Percentiles rank a stretch among this genome's conserved stretches.
phyloP scores from a whole-genome alignment of 1,140 invertebrate species.

The Dryas iulia region DNA sequence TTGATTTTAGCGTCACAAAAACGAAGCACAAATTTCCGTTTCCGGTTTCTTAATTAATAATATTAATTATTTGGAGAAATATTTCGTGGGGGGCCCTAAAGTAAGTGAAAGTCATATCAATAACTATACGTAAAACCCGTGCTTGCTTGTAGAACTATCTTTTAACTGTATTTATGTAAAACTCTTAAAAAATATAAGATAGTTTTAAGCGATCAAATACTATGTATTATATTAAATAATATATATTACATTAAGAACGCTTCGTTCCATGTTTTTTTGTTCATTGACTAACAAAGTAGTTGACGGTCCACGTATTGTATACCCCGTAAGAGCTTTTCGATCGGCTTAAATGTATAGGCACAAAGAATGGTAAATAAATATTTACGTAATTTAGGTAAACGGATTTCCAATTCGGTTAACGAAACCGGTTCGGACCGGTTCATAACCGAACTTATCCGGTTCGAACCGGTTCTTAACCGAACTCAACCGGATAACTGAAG shows the following conservation, averaged over 20 bases:
- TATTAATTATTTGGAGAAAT: background rate
- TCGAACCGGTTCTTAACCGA: background rate
- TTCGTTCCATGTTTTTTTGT: background rate
- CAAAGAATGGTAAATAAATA: conserved; percentile 71
- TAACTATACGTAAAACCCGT: conserved; percentile 71
- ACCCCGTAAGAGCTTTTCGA: conserved; percentile 73
- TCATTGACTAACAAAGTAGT: background rate
- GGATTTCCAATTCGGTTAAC: background rate
- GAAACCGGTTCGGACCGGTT: background rate
- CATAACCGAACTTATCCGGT: background rate
- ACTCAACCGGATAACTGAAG: background rate
- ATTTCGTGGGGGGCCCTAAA: conserved; percentile 8
- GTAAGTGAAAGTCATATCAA: conserved; percentile 68
- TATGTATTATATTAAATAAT: conserved; percentile 49
- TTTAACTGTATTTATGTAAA: conserved; percentile 52
- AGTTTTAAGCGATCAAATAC: conserved; percentile 60
- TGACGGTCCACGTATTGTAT: conserved; percentile 52
- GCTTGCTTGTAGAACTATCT: conserved; percentile 65
- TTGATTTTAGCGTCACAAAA: conserved; percentile 49
- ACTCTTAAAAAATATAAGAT: conserved; percentile 14
- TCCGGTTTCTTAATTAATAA: background rate
- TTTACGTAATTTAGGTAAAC: conserved; percentile 50
- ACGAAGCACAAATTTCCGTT: conserved; percentile 16
- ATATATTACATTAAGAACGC: conserved; percentile 24
- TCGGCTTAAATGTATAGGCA: conserved; percentile 78